Conservation (phyloP, 30 jellyfish, hydroid and myxozoan species). For the Pelagia noctiluca region DNA sequence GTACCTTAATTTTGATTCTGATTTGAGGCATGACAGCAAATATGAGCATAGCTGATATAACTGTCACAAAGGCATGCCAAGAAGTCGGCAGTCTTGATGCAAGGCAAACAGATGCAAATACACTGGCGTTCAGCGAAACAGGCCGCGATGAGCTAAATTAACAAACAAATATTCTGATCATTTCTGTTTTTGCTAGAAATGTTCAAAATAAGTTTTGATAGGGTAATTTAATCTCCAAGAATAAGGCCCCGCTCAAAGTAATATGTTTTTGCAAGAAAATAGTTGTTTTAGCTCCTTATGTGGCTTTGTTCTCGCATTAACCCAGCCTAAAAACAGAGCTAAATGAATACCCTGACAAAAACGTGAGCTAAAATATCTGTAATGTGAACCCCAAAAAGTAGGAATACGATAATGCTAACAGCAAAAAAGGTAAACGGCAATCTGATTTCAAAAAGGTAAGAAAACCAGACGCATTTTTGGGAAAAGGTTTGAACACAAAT, state of each 20-base stretch:
- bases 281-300: too few species aligned
- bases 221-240: neutral
- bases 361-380: too few species aligned
- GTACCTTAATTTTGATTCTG: slow-evolving; percentile 83
- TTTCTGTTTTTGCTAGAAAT: neutral
- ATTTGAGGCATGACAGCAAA: slow-evolving; percentile 85
- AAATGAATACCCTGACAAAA: too few species aligned
- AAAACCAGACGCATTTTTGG: too few species aligned
- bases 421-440: too few species aligned
- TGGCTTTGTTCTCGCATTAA: too few species aligned
- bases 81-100: slow-evolving; percentile 91
- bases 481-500: too few species aligned
- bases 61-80: slow-evolving; percentile 88
- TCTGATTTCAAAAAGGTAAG: too few species aligned
- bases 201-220: neutral
- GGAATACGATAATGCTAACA: too few species aligned
- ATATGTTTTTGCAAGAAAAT: too few species aligned
- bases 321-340: too few species aligned
- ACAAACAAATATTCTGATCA: neutral
- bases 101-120: slow-evolving; percentile 94
- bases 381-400: too few species aligned
- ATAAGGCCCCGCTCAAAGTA: neutral
- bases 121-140: slow-evolving; percentile 86
- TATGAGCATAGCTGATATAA: slow-evolving; percentile 75
- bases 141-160: slow-evolving; percentile 79